A percentile compares a stretch with the other conserved stretches of the same genome.
Evolutionary conservation across 2,888 invertebrate species (phyloP).

Genomic region (Leptinotarsa tumamoca): DNA sequence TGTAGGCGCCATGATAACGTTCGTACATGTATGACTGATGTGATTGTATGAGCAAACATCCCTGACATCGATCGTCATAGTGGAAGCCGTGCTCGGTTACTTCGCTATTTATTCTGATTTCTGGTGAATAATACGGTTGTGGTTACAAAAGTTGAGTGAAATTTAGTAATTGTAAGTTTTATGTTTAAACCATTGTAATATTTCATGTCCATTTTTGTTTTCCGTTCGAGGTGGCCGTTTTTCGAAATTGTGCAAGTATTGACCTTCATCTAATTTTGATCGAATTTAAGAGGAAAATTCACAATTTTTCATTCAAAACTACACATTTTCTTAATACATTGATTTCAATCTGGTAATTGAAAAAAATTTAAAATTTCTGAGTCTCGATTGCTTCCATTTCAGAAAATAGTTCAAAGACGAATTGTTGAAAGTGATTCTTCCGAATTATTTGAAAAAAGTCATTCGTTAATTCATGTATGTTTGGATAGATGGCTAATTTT

Average conservation of each 20-base stretch:
- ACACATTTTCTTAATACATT: conserved; percentile 2
- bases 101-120: conserved; percentile 48
- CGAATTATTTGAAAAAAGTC: neutral
- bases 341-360: neutral
- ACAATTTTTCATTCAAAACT: neutral
- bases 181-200: conserved; percentile 36
- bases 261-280: conserved; percentile 53
- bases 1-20: conserved; percentile 58
- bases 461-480: neutral
- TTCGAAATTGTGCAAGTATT: conserved; percentile 34
- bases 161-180: conserved; percentile 61
- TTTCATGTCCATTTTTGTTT: conserved; percentile 18
- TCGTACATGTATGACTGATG: conserved; percentile 57
- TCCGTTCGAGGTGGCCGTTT: conserved; percentile 21
- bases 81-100: conserved; percentile 62
- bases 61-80: conserved; percentile 63
- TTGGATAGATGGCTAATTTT: conserved; percentile 23
- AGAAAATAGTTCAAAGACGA: neutral
- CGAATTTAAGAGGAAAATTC: conserved; percentile 4
- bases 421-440: neutral
- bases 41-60: conserved; percentile 57
- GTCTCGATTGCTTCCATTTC: neutral
- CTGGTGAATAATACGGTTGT: conserved; percentile 58
- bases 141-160: conserved; percentile 58
- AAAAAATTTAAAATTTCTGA: neutral